Evolutionary conservation across 2,888 invertebrate genomes (phyloP).

Genomic region (Netelia inedita): DNA sequence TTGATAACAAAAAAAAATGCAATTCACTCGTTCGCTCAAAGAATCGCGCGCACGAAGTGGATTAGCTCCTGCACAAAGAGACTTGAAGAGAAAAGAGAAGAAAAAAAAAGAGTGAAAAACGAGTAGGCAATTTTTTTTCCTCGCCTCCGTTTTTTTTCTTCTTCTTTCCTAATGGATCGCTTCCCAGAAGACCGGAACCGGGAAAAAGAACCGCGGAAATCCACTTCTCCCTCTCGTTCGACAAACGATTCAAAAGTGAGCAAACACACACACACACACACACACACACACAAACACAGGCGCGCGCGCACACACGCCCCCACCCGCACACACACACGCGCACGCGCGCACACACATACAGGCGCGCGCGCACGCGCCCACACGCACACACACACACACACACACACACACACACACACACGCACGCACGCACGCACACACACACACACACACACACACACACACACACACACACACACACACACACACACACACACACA

Average conservation of each 20-base stretch:
- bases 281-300: not conserved
- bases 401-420: no score
- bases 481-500: not conserved
- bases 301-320: no score
- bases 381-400: no score
- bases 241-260: slow-evolving; percentile 34
- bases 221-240: slow-evolving; percentile 23
- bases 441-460: no score
- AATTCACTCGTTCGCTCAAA: not conserved
- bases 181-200: slow-evolving; percentile 22
- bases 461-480: not conserved
- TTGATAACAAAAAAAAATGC: not conserved
- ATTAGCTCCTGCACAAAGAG: not conserved
- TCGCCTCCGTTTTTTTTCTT: not conserved
- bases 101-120: not conserved
- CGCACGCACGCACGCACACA: no score
- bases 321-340: slow-evolving; percentile 24
- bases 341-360: no score
- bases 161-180: slow-evolving; percentile 2
- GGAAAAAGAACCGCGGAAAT: slow-evolving; percentile 22
- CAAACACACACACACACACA: slow-evolving; percentile 39
- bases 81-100: not conserved
- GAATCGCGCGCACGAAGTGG: not conserved
- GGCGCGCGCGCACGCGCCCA: no score
- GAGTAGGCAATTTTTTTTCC: not conserved